Evolutionary conservation across 2,888 invertebrate genomes (phyloP).

Genomic region (Cataglyphis albicans): DNA sequence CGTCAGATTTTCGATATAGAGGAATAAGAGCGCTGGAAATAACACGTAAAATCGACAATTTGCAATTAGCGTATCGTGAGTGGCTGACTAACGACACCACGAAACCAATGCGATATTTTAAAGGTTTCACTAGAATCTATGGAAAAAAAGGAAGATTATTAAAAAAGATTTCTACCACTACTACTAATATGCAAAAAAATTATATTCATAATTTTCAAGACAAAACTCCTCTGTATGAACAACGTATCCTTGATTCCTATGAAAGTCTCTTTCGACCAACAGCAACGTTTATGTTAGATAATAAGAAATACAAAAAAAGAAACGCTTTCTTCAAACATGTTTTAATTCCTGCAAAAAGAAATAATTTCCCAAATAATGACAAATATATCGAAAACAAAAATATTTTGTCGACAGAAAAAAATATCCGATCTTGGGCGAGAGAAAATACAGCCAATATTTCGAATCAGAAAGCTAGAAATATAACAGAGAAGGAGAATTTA

Average conservation of each 20-base stretch:
- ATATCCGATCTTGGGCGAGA: slow-evolving; percentile 40
- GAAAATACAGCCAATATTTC: slow-evolving; percentile 25
- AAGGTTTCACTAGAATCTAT: slow-evolving; percentile 59
- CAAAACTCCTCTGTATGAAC: not conserved
- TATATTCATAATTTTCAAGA: not conserved
- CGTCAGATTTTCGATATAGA: not conserved
- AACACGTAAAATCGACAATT: slow-evolving; percentile 58
- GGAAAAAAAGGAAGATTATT: slow-evolving; percentile 10
- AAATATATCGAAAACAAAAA: slow-evolving; percentile 3
- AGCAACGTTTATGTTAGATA: not conserved
- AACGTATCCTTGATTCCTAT: not conserved
- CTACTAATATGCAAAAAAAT: not conserved
- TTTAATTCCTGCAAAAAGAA: slow-evolving; percentile 7
- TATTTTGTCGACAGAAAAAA: not conserved
- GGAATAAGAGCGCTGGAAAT: not conserved
- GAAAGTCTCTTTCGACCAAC: slow-evolving; percentile 4
- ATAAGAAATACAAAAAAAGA: not conserved
- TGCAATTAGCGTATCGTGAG: slow-evolving; percentile 65
- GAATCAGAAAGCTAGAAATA: not conserved
- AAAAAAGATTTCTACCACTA: not conserved
- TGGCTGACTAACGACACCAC: slow-evolving; percentile 66
- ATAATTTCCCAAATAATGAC: not conserved
- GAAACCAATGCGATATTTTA: slow-evolving; percentile 38
- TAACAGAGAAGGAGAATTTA: not conserved
- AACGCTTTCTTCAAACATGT: not conserved